Percentiles rank a stretch among this genome's conserved stretches.
Conservation (phyloP, 2,797 vertebrate species). For the Artibeus lituratus region DNA sequence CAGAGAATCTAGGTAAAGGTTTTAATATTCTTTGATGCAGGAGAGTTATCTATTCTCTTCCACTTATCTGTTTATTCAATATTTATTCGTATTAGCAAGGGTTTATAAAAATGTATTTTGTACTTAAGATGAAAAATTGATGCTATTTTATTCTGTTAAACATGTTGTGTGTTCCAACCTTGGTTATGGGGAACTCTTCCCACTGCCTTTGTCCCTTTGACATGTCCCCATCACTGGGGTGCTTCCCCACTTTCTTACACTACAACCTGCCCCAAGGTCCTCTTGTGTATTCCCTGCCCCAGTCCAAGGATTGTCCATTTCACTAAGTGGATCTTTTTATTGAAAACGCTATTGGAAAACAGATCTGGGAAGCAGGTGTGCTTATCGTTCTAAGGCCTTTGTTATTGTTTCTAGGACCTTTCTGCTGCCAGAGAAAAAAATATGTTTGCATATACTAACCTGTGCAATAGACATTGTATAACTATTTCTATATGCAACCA, state of each 20-base stretch:
- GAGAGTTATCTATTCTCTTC: background rate
- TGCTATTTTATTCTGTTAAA: background rate
- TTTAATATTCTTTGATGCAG: background rate
- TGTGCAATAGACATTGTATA: background rate
- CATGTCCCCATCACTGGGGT: rapidly evolving
- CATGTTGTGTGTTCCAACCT: background rate
- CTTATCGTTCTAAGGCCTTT: background rate
- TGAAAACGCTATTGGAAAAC: background rate
- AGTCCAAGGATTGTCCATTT: background rate
- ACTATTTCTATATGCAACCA: background rate
- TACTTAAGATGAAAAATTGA: background rate
- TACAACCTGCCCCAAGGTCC: background rate
- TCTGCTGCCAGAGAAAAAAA: background rate
- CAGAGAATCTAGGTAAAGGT: background rate
- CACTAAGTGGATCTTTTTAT: background rate
- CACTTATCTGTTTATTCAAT: background rate
- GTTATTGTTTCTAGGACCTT: background rate
- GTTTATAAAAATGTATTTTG: background rate
- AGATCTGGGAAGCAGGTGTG: background rate
- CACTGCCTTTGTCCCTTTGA: background rate
- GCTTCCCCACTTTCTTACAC: background rate
- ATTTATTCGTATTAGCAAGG: background rate
- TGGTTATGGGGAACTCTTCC: background rate
- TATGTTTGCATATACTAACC: background rate
- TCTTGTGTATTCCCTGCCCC: background rate